These are phyloP conservation scores for Watersipora subatra DNA, from an alignment of 1,140 invertebrate genomes.

Conservation along the genomic window DNA sequence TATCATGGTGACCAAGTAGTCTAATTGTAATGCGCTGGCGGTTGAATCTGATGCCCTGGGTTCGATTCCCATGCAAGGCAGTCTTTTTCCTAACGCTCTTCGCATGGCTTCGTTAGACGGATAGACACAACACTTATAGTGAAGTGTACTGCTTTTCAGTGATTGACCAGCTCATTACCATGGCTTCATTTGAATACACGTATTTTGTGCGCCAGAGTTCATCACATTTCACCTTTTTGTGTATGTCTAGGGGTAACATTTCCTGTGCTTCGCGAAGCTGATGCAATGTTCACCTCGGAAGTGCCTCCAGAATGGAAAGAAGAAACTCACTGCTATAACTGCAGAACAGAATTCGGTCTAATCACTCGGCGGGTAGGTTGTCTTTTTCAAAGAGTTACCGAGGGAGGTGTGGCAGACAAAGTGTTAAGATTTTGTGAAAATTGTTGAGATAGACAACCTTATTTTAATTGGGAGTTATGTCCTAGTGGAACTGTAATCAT, in stretches of 20 bases:
- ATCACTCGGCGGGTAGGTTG: slow-evolving; percentile 60
- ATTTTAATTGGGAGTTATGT: not conserved
- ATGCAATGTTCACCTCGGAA: slow-evolving; percentile 95
- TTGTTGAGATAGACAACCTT: not conserved
- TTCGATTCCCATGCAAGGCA: too few relatives aligned
- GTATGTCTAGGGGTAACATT: slow-evolving; percentile 60
- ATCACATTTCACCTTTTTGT: slow-evolving; percentile 2
- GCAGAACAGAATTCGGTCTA: slow-evolving; percentile 65
- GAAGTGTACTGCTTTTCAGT: too few relatives aligned
- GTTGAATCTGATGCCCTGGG: too few relatives aligned
- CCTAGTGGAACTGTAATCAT: not conserved
- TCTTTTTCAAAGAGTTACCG: not conserved
- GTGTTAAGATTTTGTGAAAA: not conserved
- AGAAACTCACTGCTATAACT: slow-evolving; percentile 82
- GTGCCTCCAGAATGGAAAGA: slow-evolving; percentile 94
- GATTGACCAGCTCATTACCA: too few relatives aligned
- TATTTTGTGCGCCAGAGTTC: not conserved
- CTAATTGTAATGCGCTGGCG: too few relatives aligned
- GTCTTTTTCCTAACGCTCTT: too few relatives aligned
- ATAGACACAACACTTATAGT: too few relatives aligned
- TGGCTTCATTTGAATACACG: not conserved
- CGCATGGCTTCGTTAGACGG: too few relatives aligned
- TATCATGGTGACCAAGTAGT: too few relatives aligned
- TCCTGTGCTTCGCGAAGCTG: slow-evolving; percentile 80
- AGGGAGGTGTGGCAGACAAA: not conserved